Evolutionary conservation across 2,888 invertebrate genomes (phyloP).

Genomic region (Atrina japonica): DNA sequence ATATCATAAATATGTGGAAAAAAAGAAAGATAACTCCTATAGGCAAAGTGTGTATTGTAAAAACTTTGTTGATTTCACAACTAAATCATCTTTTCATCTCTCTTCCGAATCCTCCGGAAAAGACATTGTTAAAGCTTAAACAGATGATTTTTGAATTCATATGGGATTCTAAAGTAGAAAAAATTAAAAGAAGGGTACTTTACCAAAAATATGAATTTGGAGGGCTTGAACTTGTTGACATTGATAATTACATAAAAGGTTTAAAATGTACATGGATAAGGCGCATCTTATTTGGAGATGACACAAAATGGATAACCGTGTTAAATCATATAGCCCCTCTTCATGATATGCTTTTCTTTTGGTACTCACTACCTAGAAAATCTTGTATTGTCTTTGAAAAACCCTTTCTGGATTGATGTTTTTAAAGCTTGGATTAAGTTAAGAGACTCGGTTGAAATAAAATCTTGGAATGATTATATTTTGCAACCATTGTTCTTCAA

Average conservation of each 20-base stretch:
- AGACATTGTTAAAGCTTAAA: too few relatives aligned
- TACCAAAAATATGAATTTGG: too few relatives aligned
- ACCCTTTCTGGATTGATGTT: constrained; percentile 3
- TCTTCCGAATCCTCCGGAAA: too few relatives aligned
- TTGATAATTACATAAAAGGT: constrained; percentile 6
- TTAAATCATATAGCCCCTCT: not conserved
- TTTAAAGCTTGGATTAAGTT: not conserved
- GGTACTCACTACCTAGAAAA: constrained; percentile 4
- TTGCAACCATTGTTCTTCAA: too few relatives aligned
- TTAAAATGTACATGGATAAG: constrained; percentile 3
- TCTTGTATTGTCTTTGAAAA: not conserved
- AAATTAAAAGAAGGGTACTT: not conserved
- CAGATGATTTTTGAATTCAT: too few relatives aligned
- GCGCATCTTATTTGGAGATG: not conserved
- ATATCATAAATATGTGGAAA: not conserved
- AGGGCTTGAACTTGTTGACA: constrained; percentile 6
- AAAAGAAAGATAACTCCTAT: constrained; percentile 10
- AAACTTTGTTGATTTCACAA: not conserved
- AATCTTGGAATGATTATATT: too few relatives aligned
- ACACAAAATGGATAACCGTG: not conserved
- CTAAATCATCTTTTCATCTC: constrained; percentile 2
- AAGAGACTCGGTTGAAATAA: not conserved
- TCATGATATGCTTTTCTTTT: too few relatives aligned
- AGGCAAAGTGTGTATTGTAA: constrained; percentile 1
- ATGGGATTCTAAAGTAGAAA: not conserved